Conservation (phyloP, 2,113 vertebrate genomes). For the Calidris pygmaea region DNA sequence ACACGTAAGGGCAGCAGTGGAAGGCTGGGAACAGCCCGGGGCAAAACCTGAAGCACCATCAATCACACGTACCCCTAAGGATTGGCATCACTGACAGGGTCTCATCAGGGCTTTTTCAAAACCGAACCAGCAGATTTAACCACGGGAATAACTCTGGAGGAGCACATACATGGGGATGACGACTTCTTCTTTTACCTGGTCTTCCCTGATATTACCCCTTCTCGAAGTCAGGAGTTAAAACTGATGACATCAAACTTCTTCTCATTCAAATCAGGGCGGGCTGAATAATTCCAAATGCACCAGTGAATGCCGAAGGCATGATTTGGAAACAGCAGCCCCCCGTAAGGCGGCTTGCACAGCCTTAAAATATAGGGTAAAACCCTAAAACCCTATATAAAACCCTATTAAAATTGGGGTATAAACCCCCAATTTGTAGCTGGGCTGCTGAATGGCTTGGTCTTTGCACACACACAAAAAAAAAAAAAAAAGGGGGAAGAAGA, state of each 20-base stretch:
- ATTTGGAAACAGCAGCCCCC: not conserved
- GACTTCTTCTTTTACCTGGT: not conserved
- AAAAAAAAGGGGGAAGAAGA: not conserved
- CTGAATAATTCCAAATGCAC: not conserved
- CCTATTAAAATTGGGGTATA: not conserved
- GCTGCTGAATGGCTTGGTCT: not conserved
- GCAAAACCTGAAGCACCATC: conserved; percentile 29
- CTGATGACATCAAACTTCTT: not conserved
- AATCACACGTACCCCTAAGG: not conserved
- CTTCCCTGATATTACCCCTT: not conserved
- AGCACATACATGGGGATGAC: too few species aligned
- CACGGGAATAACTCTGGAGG: not conserved
- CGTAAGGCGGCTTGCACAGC: not conserved
- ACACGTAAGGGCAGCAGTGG: not conserved
- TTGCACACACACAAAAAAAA: not conserved
- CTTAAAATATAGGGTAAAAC: not conserved
- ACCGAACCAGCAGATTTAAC: not conserved
- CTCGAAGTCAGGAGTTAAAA: not conserved
- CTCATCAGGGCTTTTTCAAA: not conserved
- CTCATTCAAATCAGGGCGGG: not conserved
- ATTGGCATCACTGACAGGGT: not conserved
- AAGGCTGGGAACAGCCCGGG: conserved; percentile 11
- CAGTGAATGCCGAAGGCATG: not conserved
- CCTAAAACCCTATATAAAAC: too few species aligned
- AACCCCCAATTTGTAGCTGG: rapidly evolving